Evolutionary conservation across 2,797 vertebrate species (phyloP).

Genomic region (Argentina silus): DNA sequence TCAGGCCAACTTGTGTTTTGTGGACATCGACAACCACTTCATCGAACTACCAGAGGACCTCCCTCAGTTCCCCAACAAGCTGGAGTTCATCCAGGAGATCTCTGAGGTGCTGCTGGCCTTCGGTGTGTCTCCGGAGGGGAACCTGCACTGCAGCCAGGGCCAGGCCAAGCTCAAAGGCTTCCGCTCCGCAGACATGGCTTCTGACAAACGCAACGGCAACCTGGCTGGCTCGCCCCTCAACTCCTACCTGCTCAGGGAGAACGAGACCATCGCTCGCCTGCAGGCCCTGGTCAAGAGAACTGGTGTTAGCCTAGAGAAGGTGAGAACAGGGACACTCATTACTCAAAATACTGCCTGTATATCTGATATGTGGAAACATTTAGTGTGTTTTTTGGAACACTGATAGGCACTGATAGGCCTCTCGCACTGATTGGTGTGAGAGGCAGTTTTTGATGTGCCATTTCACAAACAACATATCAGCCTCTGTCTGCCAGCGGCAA

Average conservation of each 20-base stretch:
- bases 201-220: constrained; percentile 96
- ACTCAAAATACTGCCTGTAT: too few species aligned
- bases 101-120: constrained; percentile 94
- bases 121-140: constrained; percentile 91
- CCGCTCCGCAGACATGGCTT: constrained; percentile 84
- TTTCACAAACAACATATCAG: not conserved
- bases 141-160: constrained; percentile 85
- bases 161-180: constrained; percentile 84
- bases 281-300: constrained; percentile 98
- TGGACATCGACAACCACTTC: constrained; percentile 98
- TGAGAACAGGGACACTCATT: constrained; percentile 56
- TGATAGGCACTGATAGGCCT: too few species aligned
- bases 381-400: too few species aligned
- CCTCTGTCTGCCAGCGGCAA: not conserved
- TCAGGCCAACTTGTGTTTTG: constrained; percentile 97
- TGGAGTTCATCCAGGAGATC: constrained; percentile 98
- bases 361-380: too few species aligned
- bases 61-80: constrained; percentile 98
- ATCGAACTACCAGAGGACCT: constrained; percentile 97
- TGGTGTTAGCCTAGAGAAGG: constrained; percentile 95
- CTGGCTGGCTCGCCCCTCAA: constrained; percentile 89
- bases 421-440: not conserved
- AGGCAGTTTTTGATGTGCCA: not conserved
- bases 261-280: constrained; percentile 93
- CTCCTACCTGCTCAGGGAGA: constrained; percentile 93